Percentiles rank a stretch among this genome's conserved stretches.
phyloP scores from a whole-genome alignment of 2,888 invertebrate species.

The Melinaea menophilus region DNA sequence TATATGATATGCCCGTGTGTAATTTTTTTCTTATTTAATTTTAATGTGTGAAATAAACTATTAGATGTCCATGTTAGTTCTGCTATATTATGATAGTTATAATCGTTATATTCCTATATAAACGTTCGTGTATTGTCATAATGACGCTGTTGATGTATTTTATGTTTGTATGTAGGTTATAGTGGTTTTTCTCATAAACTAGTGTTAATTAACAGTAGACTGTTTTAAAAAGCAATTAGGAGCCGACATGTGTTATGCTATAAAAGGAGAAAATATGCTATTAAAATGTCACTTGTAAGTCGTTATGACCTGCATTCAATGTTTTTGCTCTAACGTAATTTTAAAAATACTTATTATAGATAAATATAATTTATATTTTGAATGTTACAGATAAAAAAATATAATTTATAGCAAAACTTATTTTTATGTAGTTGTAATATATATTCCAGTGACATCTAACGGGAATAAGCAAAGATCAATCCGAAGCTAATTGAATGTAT shows the following conservation, averaged over 20 bases:
- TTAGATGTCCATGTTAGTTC: too few species aligned
- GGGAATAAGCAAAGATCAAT: too few species aligned
- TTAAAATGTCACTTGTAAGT: constrained; percentile 8
- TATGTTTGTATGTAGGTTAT: background rate
- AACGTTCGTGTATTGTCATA: background rate
- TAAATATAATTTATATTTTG: too few species aligned
- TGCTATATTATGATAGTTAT: too few species aligned
- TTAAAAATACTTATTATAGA: background rate
- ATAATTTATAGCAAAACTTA: too few species aligned
- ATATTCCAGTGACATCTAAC: too few species aligned
- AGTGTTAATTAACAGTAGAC: constrained; percentile 4
- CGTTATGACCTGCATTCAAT: background rate
- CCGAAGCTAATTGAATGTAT: background rate
- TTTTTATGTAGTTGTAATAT: too few species aligned
- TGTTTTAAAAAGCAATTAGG: constrained; percentile 10
- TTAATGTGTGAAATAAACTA: too few species aligned
- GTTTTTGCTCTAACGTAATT: constrained; percentile 1
- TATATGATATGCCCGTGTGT: background rate
- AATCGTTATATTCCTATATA: too few species aligned
- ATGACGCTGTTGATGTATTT: background rate
- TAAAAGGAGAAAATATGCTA: constrained; percentile 11
- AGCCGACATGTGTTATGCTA: constrained; percentile 9
- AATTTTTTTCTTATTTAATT: too few species aligned
- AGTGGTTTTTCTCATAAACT: background rate
- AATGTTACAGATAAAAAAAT: background rate